A percentile compares a stretch with the other conserved stretches of the same genome.
These are phyloP conservation scores for Catharus bicknelli DNA, from an alignment of 2,113 vertebrate species.

Conservation along the genomic window DNA sequence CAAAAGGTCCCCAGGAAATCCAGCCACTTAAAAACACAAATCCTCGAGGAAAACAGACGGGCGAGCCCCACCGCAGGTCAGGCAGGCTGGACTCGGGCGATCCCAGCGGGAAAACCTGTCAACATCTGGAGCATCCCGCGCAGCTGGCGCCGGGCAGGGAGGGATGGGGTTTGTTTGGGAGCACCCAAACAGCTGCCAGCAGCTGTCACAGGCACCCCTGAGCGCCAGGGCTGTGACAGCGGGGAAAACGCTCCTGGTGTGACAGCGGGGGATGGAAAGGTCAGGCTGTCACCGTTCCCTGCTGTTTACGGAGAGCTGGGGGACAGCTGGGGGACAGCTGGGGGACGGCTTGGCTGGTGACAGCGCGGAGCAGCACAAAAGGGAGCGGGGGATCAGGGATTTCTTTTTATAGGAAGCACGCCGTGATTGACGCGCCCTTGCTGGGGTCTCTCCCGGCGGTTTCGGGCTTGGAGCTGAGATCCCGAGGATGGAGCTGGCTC, in stretches of 20 bases:
- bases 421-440: neutral
- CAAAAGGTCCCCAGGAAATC: neutral
- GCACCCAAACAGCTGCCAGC: neutral
- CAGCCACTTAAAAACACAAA: neutral
- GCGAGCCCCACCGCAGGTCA: neutral
- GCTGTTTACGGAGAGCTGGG: fast-evolving
- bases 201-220: neutral
- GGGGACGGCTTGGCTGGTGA: neutral
- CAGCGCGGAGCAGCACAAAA: neutral
- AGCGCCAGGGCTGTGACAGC: neutral
- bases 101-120: neutral
- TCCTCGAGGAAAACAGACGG: neutral
- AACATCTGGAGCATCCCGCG: neutral
- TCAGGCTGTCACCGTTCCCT: neutral
- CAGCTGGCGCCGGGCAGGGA: neutral
- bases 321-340: neutral
- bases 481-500: neutral
- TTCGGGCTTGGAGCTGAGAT: neutral
- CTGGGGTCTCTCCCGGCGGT: neutral
- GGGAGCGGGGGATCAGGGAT: neutral
- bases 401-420: neutral
- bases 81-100: neutral
- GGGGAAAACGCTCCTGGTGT: neutral
- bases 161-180: neutral
- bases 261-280: neutral